Percentiles rank a stretch among this genome's conserved stretches.
Evolutionary conservation across 2,113 vertebrate species (phyloP).

Genomic region (Alces alces): DNA sequence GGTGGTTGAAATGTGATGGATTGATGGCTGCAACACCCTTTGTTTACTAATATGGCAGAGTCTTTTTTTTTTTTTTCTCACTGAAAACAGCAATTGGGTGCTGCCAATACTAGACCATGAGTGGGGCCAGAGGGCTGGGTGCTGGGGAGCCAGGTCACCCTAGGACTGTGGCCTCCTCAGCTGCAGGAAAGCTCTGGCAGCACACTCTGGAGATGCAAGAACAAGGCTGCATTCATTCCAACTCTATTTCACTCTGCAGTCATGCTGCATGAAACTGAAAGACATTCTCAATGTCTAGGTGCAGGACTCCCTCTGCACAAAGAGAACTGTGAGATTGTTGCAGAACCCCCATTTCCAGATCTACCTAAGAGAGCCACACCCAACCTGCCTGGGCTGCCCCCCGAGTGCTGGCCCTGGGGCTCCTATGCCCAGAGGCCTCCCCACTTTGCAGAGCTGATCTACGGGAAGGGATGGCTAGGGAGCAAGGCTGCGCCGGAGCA

Average conservation of each 20-base stretch:
- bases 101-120: accelerated
- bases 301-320: background rate
- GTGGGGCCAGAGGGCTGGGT: background rate
- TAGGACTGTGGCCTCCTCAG: too few species aligned
- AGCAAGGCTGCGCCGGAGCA: background rate
- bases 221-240: too few species aligned
- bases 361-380: accelerated
- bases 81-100: background rate
- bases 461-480: background rate
- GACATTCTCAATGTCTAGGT: background rate
- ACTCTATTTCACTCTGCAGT: background rate
- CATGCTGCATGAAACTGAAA: background rate
- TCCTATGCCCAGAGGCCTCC: accelerated
- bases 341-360: background rate
- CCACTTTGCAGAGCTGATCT: background rate
- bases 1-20: background rate
- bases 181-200: background rate
- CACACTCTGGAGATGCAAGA: background rate
- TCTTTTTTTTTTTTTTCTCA: background rate
- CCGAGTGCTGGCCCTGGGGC: accelerated
- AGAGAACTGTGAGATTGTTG: background rate
- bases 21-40: background rate
- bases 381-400: too few species aligned
- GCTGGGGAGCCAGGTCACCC: too few species aligned
- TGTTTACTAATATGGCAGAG: background rate